Percentiles rank a stretch among this genome's conserved stretches.
phyloP scores from a whole-genome alignment of 2,888 invertebrate species.

The Netelia melanura region DNA sequence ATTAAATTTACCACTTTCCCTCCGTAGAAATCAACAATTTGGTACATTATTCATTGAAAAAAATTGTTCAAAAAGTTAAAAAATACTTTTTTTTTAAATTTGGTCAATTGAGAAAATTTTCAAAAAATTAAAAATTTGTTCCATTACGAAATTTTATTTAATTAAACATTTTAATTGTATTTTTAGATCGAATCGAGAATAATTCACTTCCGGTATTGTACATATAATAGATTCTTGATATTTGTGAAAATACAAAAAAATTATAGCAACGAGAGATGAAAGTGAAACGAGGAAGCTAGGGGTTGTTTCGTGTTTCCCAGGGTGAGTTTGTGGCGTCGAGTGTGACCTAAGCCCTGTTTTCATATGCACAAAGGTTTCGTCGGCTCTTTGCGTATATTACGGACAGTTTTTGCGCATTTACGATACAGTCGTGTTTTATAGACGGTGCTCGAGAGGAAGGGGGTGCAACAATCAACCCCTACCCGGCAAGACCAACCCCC shows the following conservation, averaged over 20 bases:
- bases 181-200: no score
- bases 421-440: constrained; percentile 66
- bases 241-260: constrained; percentile 54
- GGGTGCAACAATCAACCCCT: constrained; percentile 70
- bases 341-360: constrained; percentile 72
- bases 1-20: not conserved
- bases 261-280: constrained; percentile 37
- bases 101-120: no score
- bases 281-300: constrained; percentile 49
- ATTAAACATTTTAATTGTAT: no score
- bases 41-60: no score
- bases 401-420: constrained; percentile 55
- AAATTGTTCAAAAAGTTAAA: no score
- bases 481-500: constrained; percentile 69
- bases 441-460: constrained; percentile 62
- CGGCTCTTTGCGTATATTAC: constrained; percentile 49
- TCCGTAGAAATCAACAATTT: no score
- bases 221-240: constrained; percentile 44
- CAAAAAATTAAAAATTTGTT: no score
- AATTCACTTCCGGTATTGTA: no score
- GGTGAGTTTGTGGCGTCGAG: constrained; percentile 52
- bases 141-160: no score
- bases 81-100: no score
- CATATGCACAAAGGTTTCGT: constrained; percentile 79
- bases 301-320: constrained; percentile 49